phyloP scores from a whole-genome alignment of 2,113 vertebrate species.

The Ranitomeya imitator region DNA sequence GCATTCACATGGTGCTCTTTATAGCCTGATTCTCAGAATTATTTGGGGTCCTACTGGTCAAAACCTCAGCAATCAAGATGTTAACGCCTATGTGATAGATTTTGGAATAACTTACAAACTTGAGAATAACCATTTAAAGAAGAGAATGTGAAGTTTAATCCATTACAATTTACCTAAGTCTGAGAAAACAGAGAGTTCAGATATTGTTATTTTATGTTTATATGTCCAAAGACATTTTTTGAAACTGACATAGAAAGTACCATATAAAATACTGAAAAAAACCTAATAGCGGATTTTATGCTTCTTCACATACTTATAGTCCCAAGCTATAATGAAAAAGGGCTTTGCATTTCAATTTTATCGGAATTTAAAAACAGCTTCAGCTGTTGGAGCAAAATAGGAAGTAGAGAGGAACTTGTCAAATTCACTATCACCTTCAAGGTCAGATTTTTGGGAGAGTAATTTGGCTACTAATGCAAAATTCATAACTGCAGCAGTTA shows the following conservation, averaged over 20 bases:
- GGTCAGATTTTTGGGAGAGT: neutral
- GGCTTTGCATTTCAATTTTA: neutral
- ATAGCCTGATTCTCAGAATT: no score
- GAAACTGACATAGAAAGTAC: neutral
- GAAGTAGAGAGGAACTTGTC: constrained; percentile 21
- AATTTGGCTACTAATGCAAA: neutral
- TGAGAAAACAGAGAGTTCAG: neutral
- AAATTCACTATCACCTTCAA: neutral
- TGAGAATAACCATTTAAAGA: no score
- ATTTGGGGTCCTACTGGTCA: no score
- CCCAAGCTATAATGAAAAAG: neutral
- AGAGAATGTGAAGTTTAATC: no score
- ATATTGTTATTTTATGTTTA: neutral
- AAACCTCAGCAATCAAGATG: no score
- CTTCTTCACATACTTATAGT: neutral
- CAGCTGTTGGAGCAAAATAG: neutral
- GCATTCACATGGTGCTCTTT: no score
- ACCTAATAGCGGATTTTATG: neutral
- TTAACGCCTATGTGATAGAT: no score
- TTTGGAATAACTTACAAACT: no score
- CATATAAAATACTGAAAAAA: neutral
- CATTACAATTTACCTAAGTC: no score
- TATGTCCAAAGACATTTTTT: neutral
- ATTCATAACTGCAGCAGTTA: neutral
- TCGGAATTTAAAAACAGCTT: neutral